phyloP scores from a whole-genome alignment of 2,888 invertebrate genomes.

The Synergus japonicus region DNA sequence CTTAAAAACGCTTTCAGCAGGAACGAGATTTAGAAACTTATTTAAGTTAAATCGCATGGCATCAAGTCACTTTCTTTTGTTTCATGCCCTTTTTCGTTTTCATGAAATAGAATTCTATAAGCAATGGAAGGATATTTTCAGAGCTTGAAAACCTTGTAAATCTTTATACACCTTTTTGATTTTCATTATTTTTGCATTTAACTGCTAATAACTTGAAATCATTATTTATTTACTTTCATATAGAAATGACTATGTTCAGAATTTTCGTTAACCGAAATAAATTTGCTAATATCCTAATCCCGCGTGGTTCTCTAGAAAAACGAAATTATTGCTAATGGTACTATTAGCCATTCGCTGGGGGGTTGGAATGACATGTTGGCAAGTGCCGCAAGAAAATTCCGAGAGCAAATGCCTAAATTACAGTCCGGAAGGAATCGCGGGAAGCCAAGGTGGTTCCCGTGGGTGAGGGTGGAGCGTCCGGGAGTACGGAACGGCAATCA shows the following conservation, averaged over 20 bases:
- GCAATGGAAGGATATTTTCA: neutral
- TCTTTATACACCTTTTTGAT: no score
- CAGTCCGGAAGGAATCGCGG: conserved; percentile 47
- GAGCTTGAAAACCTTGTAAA: no score
- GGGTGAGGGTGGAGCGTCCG: conserved; percentile 52
- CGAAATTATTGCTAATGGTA: conserved; percentile 16
- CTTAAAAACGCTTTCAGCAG: conserved; percentile 14
- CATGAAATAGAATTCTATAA: neutral
- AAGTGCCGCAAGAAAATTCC: conserved; percentile 20
- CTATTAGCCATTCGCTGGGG: neutral
- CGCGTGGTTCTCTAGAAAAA: neutral
- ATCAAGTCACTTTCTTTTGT: neutral
- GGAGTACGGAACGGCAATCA: conserved; percentile 64
- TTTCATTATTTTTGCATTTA: no score
- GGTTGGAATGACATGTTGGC: conserved; percentile 33
- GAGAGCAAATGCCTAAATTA: conserved; percentile 49
- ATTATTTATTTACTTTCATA: no score
- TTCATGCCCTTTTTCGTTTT: conserved; percentile 9
- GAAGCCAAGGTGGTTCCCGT: conserved; percentile 59
- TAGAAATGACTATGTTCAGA: no score
- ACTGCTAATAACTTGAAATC: no score
- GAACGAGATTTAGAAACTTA: conserved; percentile 16
- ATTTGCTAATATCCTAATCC: neutral
- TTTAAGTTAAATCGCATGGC: conserved; percentile 34
- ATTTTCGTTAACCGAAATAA: neutral